These are phyloP conservation scores for Sparidentex hasta DNA, from an alignment of 2,797 vertebrate genomes.

Conservation along the genomic window DNA sequence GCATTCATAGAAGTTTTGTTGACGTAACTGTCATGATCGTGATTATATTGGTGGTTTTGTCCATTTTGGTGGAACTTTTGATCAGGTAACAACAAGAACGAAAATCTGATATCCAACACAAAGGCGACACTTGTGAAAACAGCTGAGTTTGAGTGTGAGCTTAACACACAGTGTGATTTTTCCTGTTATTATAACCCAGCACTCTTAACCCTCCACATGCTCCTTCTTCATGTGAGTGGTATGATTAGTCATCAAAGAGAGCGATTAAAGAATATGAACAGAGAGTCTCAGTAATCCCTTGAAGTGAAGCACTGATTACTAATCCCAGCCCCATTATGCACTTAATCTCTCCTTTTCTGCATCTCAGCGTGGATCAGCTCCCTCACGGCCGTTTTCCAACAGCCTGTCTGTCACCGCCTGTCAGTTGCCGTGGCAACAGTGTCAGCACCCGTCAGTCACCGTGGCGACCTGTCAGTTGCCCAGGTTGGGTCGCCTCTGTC, in stretches of 20 bases:
- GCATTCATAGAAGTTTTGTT: no score
- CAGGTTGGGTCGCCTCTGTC: conserved; percentile 9
- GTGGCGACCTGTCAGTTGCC: conserved; percentile 31
- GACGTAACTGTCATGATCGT: not conserved
- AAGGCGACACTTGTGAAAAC: not conserved
- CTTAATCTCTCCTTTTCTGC: conserved; percentile 45
- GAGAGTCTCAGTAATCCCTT: not conserved
- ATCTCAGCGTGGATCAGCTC: conserved; percentile 35
- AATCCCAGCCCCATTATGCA: conserved; percentile 31
- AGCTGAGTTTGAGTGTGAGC: not conserved
- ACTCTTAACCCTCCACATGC: not conserved
- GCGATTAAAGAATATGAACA: not conserved
- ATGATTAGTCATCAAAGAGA: conserved; percentile 7
- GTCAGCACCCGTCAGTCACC: conserved; percentile 54
- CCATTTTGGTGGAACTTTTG: not conserved
- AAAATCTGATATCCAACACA: not conserved
- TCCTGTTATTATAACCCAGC: not conserved
- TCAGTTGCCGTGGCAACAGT: conserved; percentile 21
- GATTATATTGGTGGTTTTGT: not conserved
- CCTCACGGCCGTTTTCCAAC: conserved; percentile 23
- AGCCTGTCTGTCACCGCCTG: conserved; percentile 29
- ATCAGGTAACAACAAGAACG: not conserved
- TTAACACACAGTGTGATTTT: not conserved
- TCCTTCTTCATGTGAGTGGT: not conserved
- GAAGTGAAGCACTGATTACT: conserved; percentile 28